phyloP scores from a whole-genome alignment of 2,888 invertebrate genomes.

The Caenorhabditis sp. region DNA sequence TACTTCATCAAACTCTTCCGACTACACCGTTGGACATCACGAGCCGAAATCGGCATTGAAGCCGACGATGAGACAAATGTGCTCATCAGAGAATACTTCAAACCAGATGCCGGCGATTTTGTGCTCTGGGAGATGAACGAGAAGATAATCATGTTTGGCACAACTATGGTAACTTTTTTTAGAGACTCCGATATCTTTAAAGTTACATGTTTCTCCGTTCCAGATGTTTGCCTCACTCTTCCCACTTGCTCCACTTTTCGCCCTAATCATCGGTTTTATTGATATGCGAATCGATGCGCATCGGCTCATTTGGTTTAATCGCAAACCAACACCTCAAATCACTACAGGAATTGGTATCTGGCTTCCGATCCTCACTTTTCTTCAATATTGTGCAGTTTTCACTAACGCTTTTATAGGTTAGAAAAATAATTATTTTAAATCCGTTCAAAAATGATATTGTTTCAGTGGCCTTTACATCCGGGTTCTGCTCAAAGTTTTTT shows the following conservation, averaged over 20 bases:
- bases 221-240: slow-evolving; percentile 74
- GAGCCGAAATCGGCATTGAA: slow-evolving; percentile 18
- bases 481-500: slow-evolving; percentile 65
- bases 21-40: slow-evolving; percentile 25
- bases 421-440: too few relatives aligned
- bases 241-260: slow-evolving; percentile 74
- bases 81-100: slow-evolving; percentile 72
- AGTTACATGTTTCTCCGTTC: background rate
- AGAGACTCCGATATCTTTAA: background rate
- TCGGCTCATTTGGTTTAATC: slow-evolving; percentile 67
- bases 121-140: slow-evolving; percentile 74
- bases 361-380: slow-evolving; percentile 73
- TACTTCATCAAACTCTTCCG: slow-evolving; percentile 40
- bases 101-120: slow-evolving; percentile 73
- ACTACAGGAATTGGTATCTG: slow-evolving; percentile 72
- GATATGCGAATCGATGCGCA: slow-evolving; percentile 70
- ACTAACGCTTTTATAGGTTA: slow-evolving; percentile 73
- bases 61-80: slow-evolving; percentile 46
- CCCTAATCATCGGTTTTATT: slow-evolving; percentile 72
- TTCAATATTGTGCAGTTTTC: slow-evolving; percentile 73
- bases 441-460: too few relatives aligned
- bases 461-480: slow-evolving; percentile 60
- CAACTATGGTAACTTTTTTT: slow-evolving; percentile 55
- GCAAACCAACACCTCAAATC: slow-evolving; percentile 71
- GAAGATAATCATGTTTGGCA: slow-evolving; percentile 74